Conservation (phyloP, 1,140 invertebrate genomes). For the Drosophila busckii region DNA sequence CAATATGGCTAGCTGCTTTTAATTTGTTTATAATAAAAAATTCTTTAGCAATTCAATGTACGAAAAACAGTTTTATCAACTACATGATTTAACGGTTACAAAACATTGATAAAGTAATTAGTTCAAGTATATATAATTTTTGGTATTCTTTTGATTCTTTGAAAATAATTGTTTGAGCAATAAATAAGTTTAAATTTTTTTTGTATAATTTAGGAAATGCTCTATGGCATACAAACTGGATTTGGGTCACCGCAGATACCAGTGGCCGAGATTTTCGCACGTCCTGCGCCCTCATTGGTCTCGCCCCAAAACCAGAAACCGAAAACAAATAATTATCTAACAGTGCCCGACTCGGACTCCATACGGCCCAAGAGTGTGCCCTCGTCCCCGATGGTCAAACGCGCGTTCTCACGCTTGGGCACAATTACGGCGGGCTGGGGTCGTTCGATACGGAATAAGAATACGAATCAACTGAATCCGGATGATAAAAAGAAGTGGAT, state of each 20-base stretch:
- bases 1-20: too few species aligned
- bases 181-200: too few species aligned
- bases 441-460: conserved; percentile 87
- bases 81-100: too few species aligned
- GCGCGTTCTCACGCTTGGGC: conserved; percentile 92
- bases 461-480: conserved; percentile 84
- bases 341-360: conserved; percentile 86
- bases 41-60: too few species aligned
- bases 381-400: conserved; percentile 95
- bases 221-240: conserved; percentile 95
- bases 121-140: too few species aligned
- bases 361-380: conserved; percentile 93
- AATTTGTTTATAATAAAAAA: too few species aligned
- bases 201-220: conserved; percentile 88
- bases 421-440: conserved; percentile 95
- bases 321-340: conserved; percentile 94
- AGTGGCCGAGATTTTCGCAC: conserved; percentile 90
- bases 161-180: too few species aligned
- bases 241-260: conserved; percentile 96
- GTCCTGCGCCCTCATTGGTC: conserved; percentile 90
- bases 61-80: too few species aligned
- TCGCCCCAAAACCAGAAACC: conserved; percentile 88
- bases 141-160: too few species aligned
- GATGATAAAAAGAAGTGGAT: conserved; percentile 96
- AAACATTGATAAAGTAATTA: too few species aligned